Percentiles rank a stretch among this genome's conserved stretches.
These are phyloP conservation scores for Perizoma affinitatum DNA, from an alignment of 2,888 invertebrate genomes.

Conservation along the genomic window DNA sequence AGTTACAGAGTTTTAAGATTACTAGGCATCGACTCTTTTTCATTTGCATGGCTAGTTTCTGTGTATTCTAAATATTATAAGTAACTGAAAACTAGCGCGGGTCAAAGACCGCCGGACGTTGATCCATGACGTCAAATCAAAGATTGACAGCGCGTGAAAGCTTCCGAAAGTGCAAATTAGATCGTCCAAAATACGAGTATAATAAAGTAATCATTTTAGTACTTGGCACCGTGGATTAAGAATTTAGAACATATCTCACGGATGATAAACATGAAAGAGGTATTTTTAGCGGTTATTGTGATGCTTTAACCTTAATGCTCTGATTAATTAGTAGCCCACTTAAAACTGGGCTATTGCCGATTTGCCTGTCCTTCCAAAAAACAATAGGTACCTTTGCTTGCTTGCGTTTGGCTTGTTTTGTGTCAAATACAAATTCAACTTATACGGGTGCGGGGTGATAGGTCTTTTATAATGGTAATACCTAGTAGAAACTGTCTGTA, in stretches of 20 bases:
- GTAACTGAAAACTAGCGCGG: constrained; percentile 34
- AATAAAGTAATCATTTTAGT: constrained; percentile 28
- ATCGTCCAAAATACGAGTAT: constrained; percentile 7
- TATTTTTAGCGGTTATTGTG: constrained; percentile 8
- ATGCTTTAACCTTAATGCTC: constrained; percentile 15
- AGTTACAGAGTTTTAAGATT: too few relatives aligned
- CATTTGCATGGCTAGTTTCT: too few relatives aligned
- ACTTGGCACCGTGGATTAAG: constrained; percentile 32
- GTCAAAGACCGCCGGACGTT: constrained; percentile 41
- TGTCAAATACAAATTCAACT: too few relatives aligned
- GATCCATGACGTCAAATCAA: constrained; percentile 45
- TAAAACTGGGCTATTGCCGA: neutral
- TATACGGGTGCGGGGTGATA: too few relatives aligned
- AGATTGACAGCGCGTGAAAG: constrained; percentile 27
- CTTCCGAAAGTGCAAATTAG: constrained; percentile 26
- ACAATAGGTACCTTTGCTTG: too few relatives aligned
- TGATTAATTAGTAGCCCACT: neutral
- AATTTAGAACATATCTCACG: constrained; percentile 24
- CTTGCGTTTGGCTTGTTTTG: too few relatives aligned
- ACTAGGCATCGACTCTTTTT: too few relatives aligned
- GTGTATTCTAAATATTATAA: too few relatives aligned
- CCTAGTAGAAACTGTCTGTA: too few relatives aligned
- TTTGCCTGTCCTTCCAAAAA: neutral
- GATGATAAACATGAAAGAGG: constrained; percentile 21
- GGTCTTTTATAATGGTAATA: too few relatives aligned